Conservation (phyloP, 2,797 vertebrate genomes). For the Poeciliopsis turneri region DNA sequence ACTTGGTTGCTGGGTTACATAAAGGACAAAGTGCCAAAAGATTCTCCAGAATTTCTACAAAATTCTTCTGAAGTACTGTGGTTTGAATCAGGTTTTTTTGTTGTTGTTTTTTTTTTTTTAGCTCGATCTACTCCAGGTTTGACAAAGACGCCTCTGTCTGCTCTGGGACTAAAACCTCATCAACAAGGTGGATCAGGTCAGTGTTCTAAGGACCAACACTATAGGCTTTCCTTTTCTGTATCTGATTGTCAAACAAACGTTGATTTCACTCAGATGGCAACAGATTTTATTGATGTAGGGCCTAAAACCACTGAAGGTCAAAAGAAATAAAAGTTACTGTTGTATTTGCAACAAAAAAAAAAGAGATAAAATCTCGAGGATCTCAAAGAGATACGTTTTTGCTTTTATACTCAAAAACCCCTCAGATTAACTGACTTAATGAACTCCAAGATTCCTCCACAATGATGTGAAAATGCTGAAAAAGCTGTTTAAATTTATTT, state of each 20-base stretch:
- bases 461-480: neutral
- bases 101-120: conserved; percentile 1
- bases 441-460: neutral
- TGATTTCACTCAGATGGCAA: neutral
- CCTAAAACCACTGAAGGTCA: neutral
- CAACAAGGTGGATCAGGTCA: conserved; percentile 70
- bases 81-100: neutral
- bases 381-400: neutral
- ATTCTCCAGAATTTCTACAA: neutral
- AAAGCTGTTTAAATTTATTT: conserved; percentile 17
- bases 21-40: neutral
- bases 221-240: neutral
- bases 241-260: neutral
- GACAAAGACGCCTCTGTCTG: conserved; percentile 88
- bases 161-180: conserved; percentile 87
- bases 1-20: neutral
- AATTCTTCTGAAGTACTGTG: neutral
- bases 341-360: neutral
- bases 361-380: neutral
- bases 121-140: conserved; percentile 71
- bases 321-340: neutral
- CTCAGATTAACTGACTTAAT: neutral
- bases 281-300: neutral
- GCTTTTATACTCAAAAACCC: neutral
- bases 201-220: neutral